A percentile compares a stretch with the other conserved stretches of the same genome.
Conservation (phyloP, 2,888 invertebrate species). For the Agrypnus murinus region DNA sequence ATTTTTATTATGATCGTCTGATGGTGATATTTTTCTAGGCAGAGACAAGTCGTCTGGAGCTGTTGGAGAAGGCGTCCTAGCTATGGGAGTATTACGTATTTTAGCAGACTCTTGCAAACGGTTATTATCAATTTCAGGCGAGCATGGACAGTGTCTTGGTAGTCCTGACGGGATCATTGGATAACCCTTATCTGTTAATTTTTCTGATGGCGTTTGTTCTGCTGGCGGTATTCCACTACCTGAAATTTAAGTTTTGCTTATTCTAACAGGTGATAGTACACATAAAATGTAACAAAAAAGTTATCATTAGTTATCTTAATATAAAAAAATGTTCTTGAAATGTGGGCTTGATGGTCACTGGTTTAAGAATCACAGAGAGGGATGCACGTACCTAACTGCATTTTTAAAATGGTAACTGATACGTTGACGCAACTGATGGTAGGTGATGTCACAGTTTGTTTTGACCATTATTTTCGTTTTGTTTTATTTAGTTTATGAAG, state of each 20-base stretch:
- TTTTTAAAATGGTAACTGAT: too few species aligned
- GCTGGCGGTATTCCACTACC: constrained; percentile 45
- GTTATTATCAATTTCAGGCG: constrained; percentile 63
- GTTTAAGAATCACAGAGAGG: too few species aligned
- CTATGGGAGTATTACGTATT: constrained; percentile 49
- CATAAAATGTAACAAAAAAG: too few species aligned
- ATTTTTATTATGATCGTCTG: constrained; percentile 32
- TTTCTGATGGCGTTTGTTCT: constrained; percentile 54
- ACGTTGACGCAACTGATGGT: too few species aligned
- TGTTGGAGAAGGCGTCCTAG: constrained; percentile 66
- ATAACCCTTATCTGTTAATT: constrained; percentile 58
- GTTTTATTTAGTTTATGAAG: too few species aligned
- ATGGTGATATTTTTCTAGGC: constrained; percentile 55
- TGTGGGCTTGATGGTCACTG: too few species aligned
- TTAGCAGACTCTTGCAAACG: constrained; percentile 64
- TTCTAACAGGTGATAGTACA: too few species aligned
- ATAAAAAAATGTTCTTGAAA: too few species aligned
- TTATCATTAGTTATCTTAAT: too few species aligned
- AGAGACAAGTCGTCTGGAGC: constrained; percentile 68
- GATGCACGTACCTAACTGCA: too few species aligned
- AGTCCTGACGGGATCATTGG: constrained; percentile 60
- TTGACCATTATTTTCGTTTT: too few species aligned
- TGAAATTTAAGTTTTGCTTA: constrained; percentile 17
- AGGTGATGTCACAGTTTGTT: too few species aligned
- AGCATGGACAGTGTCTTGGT: constrained; percentile 65